phyloP scores from a whole-genome alignment of 2,888 invertebrate species.

The Hecatera dysodea region DNA sequence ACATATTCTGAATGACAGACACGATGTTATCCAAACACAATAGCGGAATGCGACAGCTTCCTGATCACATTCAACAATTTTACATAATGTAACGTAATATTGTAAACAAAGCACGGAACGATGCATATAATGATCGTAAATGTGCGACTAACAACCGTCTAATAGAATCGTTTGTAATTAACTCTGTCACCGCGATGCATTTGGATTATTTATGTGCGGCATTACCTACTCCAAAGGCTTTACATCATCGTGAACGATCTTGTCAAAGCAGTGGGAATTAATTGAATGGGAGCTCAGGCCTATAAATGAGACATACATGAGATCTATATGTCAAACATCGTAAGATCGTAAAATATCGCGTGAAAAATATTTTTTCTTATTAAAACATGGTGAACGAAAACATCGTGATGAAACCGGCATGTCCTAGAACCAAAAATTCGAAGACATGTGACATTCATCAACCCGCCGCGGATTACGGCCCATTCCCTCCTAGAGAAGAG shows the following conservation, averaged over 20 bases:
- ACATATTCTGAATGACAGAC: conserved; percentile 2
- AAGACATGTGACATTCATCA: too few relatives aligned
- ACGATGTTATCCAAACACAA: conserved; percentile 51
- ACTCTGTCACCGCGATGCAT: conserved; percentile 45
- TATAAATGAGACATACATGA: neutral
- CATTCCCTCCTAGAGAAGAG: too few relatives aligned
- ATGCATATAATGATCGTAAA: conserved; percentile 67
- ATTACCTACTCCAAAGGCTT: neutral
- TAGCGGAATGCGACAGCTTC: conserved; percentile 57
- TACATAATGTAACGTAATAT: conserved; percentile 67
- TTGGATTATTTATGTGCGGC: conserved; percentile 32
- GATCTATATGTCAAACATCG: neutral
- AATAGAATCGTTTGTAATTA: conserved; percentile 70
- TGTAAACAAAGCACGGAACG: conserved; percentile 75
- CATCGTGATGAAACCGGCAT: too few relatives aligned
- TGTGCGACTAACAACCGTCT: conserved; percentile 68
- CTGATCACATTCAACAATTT: conserved; percentile 62
- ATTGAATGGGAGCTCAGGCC: neutral
- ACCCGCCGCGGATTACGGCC: too few relatives aligned
- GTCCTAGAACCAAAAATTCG: too few relatives aligned
- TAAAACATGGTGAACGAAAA: too few relatives aligned
- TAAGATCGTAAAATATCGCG: too few relatives aligned
- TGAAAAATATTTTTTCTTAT: too few relatives aligned
- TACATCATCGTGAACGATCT: neutral
- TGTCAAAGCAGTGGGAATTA: neutral